phyloP scores from a whole-genome alignment of 2,888 invertebrate genomes.

The Lithophane socia region DNA sequence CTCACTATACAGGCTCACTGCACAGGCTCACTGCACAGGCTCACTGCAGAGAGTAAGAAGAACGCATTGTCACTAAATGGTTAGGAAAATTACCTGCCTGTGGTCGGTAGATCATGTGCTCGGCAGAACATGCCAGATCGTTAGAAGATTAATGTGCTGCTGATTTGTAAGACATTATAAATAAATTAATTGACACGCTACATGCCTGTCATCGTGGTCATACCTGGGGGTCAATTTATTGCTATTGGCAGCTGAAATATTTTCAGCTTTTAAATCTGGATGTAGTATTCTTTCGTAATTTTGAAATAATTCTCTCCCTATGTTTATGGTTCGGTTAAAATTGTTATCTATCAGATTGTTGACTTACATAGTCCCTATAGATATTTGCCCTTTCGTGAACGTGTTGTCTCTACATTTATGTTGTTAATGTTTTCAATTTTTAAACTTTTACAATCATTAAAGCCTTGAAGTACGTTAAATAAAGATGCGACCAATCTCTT shows the following conservation, averaged over 20 bases:
- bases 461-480: background rate
- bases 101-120: background rate
- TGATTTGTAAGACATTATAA: constrained; percentile 43
- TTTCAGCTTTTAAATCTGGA: constrained; percentile 10
- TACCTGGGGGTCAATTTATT: constrained; percentile 46
- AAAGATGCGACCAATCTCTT: background rate
- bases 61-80: background rate
- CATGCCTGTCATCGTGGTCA: constrained; percentile 24
- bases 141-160: constrained; percentile 42
- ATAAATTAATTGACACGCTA: constrained; percentile 37
- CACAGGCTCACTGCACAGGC: too few relatives aligned
- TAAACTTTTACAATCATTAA: background rate
- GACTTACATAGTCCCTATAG: background rate
- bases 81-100: constrained; percentile 3
- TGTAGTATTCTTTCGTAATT: constrained; percentile 11
- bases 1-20: too few relatives aligned
- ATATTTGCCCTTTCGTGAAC: background rate
- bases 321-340: background rate
- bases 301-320: background rate
- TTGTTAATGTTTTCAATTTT: background rate
- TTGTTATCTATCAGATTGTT: background rate
- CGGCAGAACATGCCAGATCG: constrained; percentile 28
- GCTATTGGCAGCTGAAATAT: constrained; percentile 24
- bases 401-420: background rate
- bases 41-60: background rate